These are phyloP conservation scores for Rosalia funebris DNA, from an alignment of 2,888 invertebrate species.

Conservation along the genomic window DNA sequence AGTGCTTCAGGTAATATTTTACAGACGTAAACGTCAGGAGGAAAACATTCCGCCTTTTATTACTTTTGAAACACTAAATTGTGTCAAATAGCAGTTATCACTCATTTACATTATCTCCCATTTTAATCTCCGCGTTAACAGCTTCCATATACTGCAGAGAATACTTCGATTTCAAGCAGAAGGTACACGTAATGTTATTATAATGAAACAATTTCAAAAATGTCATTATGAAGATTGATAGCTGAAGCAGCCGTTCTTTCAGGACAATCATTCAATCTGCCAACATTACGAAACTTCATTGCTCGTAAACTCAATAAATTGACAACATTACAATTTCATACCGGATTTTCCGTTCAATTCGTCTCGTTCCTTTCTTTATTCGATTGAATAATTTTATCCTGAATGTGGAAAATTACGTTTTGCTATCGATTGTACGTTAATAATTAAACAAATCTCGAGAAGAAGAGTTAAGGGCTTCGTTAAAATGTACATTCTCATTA, in stretches of 20 bases:
- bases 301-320: constrained; percentile 1
- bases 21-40: too few species aligned
- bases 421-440: too few species aligned
- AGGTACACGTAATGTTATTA: neutral
- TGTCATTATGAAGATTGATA: neutral
- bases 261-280: constrained; percentile 2
- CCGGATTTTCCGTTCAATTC: neutral
- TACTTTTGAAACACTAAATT: too few species aligned
- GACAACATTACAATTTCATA: constrained; percentile 1
- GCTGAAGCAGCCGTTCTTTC: neutral
- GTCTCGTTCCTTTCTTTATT: neutral
- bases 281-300: neutral
- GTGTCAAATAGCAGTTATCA: too few species aligned
- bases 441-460: too few species aligned
- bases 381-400: neutral
- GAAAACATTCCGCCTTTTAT: too few species aligned
- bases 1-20: too few species aligned
- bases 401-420: neutral
- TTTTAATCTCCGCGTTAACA: too few species aligned
- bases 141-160: too few species aligned
- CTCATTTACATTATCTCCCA: too few species aligned
- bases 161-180: neutral
- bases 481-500: too few species aligned
- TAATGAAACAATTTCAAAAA: neutral
- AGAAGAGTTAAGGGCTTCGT: too few species aligned